Percentiles rank a stretch among this genome's conserved stretches.
Evolutionary conservation across 2,888 invertebrate genomes (phyloP).

Genomic region (Chrysolina haemoptera): DNA sequence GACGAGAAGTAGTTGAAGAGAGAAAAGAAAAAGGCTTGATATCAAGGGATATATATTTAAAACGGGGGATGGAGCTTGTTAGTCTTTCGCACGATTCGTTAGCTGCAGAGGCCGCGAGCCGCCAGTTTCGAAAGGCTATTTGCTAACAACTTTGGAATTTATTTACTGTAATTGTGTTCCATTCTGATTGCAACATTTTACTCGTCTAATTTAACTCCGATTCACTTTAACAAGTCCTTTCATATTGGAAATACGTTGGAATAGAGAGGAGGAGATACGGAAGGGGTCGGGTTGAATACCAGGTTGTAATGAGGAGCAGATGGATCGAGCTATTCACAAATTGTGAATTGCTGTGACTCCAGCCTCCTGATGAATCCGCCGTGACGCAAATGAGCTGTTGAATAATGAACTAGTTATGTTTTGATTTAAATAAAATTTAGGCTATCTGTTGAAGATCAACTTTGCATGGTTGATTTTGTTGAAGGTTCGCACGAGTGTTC

Average conservation of each 20-base stretch:
- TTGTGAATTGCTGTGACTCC: no score
- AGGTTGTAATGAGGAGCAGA: no score
- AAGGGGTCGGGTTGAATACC: no score
- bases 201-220: constrained; percentile 58
- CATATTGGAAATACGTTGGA: constrained; percentile 5
- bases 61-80: constrained; percentile 61
- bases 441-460: no score
- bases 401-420: no score
- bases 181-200: constrained; percentile 61
- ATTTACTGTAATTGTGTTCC: constrained; percentile 62
- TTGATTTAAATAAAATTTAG: no score
- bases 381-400: no score
- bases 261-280: background rate
- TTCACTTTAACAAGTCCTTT: constrained; percentile 47
- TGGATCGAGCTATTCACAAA: no score
- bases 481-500: no score
- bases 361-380: no score
- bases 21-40: constrained; percentile 39
- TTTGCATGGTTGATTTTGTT: no score
- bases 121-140: constrained; percentile 59
- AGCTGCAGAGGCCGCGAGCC: constrained; percentile 58
- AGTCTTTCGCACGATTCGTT: constrained; percentile 63
- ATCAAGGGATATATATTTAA: constrained; percentile 56
- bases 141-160: constrained; percentile 62
- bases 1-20: constrained; percentile 33